A percentile compares a stretch with the other conserved stretches of the same genome.
These are phyloP conservation scores for Strix uralensis DNA, from an alignment of 2,113 vertebrate genomes.

Conservation along the genomic window DNA sequence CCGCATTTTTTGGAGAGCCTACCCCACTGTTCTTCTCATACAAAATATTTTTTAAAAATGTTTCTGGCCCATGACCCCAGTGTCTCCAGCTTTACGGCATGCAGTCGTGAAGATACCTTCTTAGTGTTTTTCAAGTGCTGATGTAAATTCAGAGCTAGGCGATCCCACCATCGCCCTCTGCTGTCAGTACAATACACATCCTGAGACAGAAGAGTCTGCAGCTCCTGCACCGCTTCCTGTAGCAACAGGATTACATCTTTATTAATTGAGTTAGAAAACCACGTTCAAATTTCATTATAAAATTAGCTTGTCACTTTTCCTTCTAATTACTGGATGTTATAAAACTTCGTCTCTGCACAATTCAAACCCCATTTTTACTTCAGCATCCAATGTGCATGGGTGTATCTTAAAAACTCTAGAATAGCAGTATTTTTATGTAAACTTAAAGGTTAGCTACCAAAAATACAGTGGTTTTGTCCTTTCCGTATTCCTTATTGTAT, in stretches of 20 bases:
- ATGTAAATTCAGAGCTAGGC: constrained; percentile 91
- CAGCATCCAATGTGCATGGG: not conserved
- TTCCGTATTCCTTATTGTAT: not conserved
- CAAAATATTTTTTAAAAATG: not conserved
- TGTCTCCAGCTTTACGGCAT: not conserved
- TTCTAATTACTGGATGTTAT: not conserved
- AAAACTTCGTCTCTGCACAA: not conserved
- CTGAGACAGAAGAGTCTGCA: constrained; percentile 84
- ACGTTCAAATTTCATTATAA: not conserved
- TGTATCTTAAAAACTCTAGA: not conserved
- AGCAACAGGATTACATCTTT: not conserved
- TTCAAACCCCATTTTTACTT: not conserved
- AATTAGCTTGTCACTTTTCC: not conserved
- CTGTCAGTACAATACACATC: constrained; percentile 86
- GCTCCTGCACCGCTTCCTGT: constrained; percentile 86
- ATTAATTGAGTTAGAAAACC: not conserved
- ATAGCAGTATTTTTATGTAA: not conserved
- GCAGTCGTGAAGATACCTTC: constrained; percentile 66
- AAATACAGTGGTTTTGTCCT: not conserved
- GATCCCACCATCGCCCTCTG: constrained; percentile 96
- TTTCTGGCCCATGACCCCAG: not conserved
- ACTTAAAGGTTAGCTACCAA: not conserved
- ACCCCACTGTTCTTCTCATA: not conserved
- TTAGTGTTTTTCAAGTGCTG: constrained; percentile 87
- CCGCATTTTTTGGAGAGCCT: not conserved